Percentiles rank a stretch among this genome's conserved stretches.
Evolutionary conservation across 2,797 vertebrate species (phyloP).

Genomic region (Percopsis omiscomaycus): DNA sequence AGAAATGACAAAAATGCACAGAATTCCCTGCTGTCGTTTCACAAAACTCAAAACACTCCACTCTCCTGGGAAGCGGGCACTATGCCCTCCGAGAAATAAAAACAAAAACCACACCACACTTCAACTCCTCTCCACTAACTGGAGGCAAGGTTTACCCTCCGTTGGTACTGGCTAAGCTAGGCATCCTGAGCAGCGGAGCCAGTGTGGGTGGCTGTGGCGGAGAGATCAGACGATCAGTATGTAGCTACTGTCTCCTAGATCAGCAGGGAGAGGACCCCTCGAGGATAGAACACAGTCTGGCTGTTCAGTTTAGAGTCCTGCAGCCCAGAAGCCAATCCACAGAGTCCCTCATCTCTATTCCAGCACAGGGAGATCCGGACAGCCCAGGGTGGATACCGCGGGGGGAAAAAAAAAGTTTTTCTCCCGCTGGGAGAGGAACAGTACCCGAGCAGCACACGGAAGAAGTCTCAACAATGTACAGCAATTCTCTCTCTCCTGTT

Average conservation of each 20-base stretch:
- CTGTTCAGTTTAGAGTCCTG: conserved; percentile 55
- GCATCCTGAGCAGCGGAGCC: conserved; percentile 43
- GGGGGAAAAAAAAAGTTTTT: conserved; percentile 54
- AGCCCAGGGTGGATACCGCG: conserved; percentile 25
- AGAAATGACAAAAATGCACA: conserved; percentile 48
- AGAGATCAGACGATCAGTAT: conserved; percentile 28
- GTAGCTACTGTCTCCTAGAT: conserved; percentile 36
- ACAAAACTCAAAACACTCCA: conserved; percentile 34
- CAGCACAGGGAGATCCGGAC: conserved; percentile 50
- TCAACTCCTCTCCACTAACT: conserved; percentile 20
- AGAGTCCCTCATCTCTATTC: conserved; percentile 49
- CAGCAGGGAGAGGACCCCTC: conserved; percentile 25
- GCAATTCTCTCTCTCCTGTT: conserved; percentile 67
- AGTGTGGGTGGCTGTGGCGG: conserved; percentile 18
- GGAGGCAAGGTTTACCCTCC: conserved; percentile 52
- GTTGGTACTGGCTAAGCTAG: conserved; percentile 45
- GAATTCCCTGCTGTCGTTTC: conserved; percentile 29
- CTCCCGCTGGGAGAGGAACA: conserved; percentile 35
- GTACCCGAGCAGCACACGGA: conserved; percentile 36
- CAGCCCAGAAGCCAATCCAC: conserved; percentile 64
- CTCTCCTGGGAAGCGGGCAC: conserved; percentile 25
- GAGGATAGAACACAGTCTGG: conserved; percentile 29
- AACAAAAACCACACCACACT: not conserved
- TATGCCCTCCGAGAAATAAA: not conserved
- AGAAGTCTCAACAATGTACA: conserved; percentile 63